Evolutionary conservation across 2,888 invertebrate species (phyloP), one percentile per base, ranked within the genome.

Genomic region (Myathropa florea): DNA sequence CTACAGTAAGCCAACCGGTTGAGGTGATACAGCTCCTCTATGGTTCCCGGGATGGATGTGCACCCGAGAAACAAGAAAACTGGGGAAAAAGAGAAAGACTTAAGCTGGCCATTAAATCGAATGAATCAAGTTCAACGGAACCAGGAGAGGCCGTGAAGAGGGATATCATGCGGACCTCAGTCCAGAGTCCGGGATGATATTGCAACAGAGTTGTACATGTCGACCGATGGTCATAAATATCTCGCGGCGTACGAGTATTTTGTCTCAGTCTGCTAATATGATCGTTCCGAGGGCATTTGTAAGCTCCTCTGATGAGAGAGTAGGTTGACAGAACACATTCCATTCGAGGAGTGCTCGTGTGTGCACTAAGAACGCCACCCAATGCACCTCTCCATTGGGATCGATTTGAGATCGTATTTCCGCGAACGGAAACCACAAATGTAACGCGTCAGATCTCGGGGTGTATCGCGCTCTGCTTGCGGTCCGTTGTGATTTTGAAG

Each of bases 81-180:
- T 30, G 30, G 23, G 53, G 46, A 59, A 60, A 67, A 36, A 64
- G 71, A 18, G 33, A n/a, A 26, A 30, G 21, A 39, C 73, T 18
- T 71, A 55, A 72, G 57, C 26, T 55, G 83, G 33, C 67, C 79
- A 72, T 79, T 68, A 39, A 79, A 72, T 55, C 57, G 59, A 64
- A 72, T 46, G 68, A 75, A 84, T 84, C 84, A 84, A 84, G 84
- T 84, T 84, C 84, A 84, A 84, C 81, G 81, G 75, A 80, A 84
- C 64, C 70, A 65, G 75, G 46, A 18, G 46, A 12, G 33, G 33
- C 33, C 55, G 21, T 2, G 4, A 63, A 23, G 55, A 68, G 39
- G 75, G 21, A 55, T 65, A 60, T 24, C 55, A 70, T 28, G 72
- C 61, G 36, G 39, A 65, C n/a, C 61, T 75, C 61, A 57, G 68